Evolutionary conservation across 2,113 vertebrate species (phyloP).

Genomic region (Albula goreensis): DNA sequence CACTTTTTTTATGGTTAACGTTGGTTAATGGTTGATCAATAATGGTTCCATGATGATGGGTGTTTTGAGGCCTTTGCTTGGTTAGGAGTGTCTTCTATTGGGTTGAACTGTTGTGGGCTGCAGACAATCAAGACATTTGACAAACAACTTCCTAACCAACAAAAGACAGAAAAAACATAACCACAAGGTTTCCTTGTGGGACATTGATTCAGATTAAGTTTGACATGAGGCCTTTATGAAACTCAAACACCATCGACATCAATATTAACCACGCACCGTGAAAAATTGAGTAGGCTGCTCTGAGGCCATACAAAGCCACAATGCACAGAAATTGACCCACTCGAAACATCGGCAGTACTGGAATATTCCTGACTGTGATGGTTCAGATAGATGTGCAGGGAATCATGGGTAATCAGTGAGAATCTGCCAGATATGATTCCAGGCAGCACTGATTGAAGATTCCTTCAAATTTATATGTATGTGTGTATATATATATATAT

Average conservation of each 20-base stretch:
- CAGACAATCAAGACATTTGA: neutral
- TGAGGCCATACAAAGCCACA: neutral
- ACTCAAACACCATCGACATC: neutral
- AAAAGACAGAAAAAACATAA: neutral
- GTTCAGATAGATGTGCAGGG: neutral
- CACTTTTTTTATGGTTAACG: too few relatives aligned
- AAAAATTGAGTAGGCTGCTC: neutral
- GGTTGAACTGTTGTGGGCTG: neutral
- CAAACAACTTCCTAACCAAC: neutral
- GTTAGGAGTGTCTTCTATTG: neutral
- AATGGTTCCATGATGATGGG: neutral
- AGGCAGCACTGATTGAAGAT: too few relatives aligned
- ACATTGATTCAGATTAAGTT: slow-evolving; percentile 24
- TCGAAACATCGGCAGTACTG: neutral
- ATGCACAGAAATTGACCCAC: neutral
- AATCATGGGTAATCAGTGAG: neutral
- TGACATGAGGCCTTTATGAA: slow-evolving; percentile 21
- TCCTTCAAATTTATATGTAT: too few relatives aligned
- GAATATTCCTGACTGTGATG: too few relatives aligned
- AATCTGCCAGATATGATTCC: too few relatives aligned
- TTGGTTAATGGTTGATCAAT: too few relatives aligned
- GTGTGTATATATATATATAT: too few relatives aligned
- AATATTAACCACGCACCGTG: neutral
- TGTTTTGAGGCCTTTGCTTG: neutral
- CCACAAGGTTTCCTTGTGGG: neutral